Evolutionary conservation across 2,888 invertebrate genomes (phyloP).

Genomic region (Dermolepida albohirtum): DNA sequence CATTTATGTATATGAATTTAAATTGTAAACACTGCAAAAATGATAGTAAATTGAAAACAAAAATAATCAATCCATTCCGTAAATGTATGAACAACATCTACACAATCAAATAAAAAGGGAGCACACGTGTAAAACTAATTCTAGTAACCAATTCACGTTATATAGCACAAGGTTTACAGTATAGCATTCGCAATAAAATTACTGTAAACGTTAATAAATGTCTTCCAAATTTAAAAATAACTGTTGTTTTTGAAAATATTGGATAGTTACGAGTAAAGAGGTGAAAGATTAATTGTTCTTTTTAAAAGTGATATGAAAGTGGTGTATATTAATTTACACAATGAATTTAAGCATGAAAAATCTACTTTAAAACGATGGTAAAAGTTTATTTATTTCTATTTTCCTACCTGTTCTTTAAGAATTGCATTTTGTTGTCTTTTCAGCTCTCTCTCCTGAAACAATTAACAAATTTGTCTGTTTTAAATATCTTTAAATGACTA

Average conservation of each 20-base stretch:
- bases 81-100: constrained; percentile 27
- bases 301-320: constrained; percentile 30
- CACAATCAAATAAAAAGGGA: constrained; percentile 27
- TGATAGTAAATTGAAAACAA: constrained; percentile 10
- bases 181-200: constrained; percentile 22
- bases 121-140: constrained; percentile 31
- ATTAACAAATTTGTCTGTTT: constrained; percentile 50
- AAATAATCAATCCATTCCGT: constrained; percentile 27
- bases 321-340: constrained; percentile 42
- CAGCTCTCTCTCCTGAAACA: constrained; percentile 88
- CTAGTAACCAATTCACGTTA: constrained; percentile 31
- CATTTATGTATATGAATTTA: constrained; percentile 22
- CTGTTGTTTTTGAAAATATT: constrained; percentile 22
- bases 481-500: background rate
- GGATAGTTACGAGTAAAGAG: constrained; percentile 16
- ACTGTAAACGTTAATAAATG: constrained; percentile 31
- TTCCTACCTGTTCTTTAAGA: constrained; percentile 89
- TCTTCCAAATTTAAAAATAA: constrained; percentile 9
- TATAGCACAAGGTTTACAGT: constrained; percentile 34
- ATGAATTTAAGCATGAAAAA: constrained; percentile 42
- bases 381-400: background rate
- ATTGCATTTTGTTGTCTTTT: constrained; percentile 90
- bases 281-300: constrained; percentile 27
- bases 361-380: constrained; percentile 34
- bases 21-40: constrained; percentile 12